Evolutionary conservation across 1,140 invertebrate species (phyloP).

Genomic region (Drosophila rufa): DNA sequence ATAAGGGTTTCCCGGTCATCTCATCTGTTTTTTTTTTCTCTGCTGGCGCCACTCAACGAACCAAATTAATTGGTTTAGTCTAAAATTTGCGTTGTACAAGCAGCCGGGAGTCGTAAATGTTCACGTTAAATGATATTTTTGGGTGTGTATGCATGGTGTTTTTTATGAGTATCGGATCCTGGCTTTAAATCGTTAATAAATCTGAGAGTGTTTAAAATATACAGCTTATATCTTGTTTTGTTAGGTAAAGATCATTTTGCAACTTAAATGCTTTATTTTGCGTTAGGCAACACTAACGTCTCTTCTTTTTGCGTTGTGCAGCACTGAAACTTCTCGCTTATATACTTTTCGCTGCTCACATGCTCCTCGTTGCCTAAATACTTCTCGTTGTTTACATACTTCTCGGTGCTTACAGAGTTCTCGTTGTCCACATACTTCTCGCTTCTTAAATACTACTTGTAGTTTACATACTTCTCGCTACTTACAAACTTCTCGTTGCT

Average conservation of each 20-base stretch:
- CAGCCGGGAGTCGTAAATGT: conserved; percentile 2
- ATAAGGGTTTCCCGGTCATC: background rate
- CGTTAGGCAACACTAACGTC: background rate
- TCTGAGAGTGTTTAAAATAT: no score
- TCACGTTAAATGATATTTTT: conserved; percentile 1
- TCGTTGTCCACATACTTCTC: background rate
- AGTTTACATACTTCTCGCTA: no score
- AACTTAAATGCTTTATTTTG: background rate
- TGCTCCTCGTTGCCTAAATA: background rate
- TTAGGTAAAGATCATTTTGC: no score
- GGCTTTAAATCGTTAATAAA: background rate
- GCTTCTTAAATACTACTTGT: no score
- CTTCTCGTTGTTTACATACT: no score
- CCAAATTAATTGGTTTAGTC: conserved; percentile 54
- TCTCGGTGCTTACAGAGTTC: no score
- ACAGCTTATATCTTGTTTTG: no score
- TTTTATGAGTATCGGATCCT: background rate
- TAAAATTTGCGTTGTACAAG: conserved; percentile 25
- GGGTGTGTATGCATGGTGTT: background rate
- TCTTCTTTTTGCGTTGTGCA: background rate
- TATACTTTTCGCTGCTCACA: background rate
- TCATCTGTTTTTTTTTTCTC: conserved; percentile 1
- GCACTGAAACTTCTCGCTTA: background rate
- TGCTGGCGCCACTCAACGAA: conserved; percentile 14
- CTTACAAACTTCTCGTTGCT: background rate